Evolutionary conservation across 2,113 vertebrate species (phyloP).

Genomic region (Lagopus leucura): DNA sequence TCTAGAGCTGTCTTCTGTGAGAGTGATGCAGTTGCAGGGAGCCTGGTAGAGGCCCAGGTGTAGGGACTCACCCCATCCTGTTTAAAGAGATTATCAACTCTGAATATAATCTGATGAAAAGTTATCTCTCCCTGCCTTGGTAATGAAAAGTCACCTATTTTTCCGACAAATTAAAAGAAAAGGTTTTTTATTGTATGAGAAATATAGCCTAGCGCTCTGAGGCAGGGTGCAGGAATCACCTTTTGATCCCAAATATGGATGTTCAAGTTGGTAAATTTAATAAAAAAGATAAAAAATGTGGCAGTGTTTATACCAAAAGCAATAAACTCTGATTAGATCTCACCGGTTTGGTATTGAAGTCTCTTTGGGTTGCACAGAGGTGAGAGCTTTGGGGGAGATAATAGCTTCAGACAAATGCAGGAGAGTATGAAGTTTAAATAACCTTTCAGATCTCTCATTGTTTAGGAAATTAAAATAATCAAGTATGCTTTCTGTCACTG

Average conservation of each 20-base stretch:
- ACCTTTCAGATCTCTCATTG: not conserved
- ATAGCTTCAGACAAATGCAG: conserved; percentile 67
- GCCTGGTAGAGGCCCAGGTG: conserved; percentile 68
- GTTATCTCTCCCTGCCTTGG: conserved; percentile 68
- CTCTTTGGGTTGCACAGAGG: conserved; percentile 54
- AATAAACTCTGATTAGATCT: conserved; percentile 93
- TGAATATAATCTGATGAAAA: conserved; percentile 83
- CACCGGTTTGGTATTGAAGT: conserved; percentile 28
- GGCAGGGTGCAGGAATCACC: conserved; percentile 74
- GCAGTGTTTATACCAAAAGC: conserved; percentile 83
- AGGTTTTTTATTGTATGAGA: conserved; percentile 86
- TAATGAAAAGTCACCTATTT: conserved; percentile 73
- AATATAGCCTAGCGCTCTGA: conserved; percentile 40
- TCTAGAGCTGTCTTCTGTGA: not conserved
- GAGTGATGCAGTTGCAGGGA: conserved; percentile 68
- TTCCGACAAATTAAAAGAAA: conserved; percentile 82
- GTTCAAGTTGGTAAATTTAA: conserved; percentile 86
- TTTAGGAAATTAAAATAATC: conserved; percentile 73
- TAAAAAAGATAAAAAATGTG: conserved; percentile 80
- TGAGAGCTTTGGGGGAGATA: conserved; percentile 69
- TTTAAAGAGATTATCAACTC: conserved; percentile 87
- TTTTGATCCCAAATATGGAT: conserved; percentile 78
- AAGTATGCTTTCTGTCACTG: conserved; percentile 34
- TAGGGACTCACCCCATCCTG: conserved; percentile 67
- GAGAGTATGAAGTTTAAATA: conserved; percentile 68